Conservation (phyloP, 2,113 vertebrate genomes). For the Leptobrachium ailaonicum region DNA sequence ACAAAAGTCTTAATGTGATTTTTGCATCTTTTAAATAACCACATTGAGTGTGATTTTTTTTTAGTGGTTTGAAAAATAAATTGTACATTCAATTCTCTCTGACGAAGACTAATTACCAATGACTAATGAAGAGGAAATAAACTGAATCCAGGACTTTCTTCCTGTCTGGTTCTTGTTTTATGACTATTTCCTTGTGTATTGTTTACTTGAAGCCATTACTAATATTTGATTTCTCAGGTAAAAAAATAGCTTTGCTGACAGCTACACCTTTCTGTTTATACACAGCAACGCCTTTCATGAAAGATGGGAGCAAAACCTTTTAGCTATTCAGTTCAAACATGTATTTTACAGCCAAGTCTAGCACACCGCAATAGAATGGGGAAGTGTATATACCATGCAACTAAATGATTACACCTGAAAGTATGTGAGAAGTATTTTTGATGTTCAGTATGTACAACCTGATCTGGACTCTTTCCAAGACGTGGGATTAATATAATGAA, state of each 20-base stretch:
- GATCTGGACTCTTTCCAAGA: slow-evolving; percentile 1
- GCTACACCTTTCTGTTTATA: slow-evolving; percentile 15
- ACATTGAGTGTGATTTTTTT: no score
- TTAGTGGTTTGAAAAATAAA: no score
- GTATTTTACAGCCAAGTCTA: not conserved
- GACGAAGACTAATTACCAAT: no score
- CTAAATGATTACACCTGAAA: not conserved
- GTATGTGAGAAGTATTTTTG: not conserved
- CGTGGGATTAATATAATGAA: not conserved
- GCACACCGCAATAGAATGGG: slow-evolving; percentile 1
- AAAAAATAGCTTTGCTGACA: slow-evolving; percentile 10
- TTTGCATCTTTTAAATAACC: no score
- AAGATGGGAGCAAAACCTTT: not conserved
- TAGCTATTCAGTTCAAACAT: slow-evolving; percentile 19
- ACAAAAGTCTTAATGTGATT: no score
- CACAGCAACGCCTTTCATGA: slow-evolving; percentile 14
- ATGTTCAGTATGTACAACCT: slow-evolving; percentile 2
- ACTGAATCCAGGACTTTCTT: not conserved
- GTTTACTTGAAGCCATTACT: slow-evolving; percentile 7
- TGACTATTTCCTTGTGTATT: slow-evolving; percentile 14
- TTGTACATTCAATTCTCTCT: no score
- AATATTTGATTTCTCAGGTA: slow-evolving; percentile 24
- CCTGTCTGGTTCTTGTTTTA: not conserved
- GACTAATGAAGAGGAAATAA: not conserved
- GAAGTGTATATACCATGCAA: not conserved